These are phyloP conservation scores for Aeoliscus strigatus DNA, from an alignment of 2,797 vertebrate species.

Conservation along the genomic window DNA sequence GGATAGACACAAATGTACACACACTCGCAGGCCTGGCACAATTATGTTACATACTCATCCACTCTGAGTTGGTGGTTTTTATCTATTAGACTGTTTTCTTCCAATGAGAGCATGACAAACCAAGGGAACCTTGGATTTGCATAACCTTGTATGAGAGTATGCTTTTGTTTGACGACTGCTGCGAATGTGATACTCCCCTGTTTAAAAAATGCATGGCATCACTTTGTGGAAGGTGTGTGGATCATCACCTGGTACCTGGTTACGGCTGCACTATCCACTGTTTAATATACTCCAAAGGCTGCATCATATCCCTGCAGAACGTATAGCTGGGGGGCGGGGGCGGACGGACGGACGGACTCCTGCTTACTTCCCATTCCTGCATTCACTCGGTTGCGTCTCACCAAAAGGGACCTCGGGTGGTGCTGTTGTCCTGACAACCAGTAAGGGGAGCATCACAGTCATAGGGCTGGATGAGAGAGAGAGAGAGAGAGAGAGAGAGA, in stretches of 20 bases:
- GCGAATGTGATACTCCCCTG: slow-evolving; percentile 1
- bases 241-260: slow-evolving; percentile 1
- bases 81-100: slow-evolving; percentile 4
- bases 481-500: slow-evolving; percentile 37
- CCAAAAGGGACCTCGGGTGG: slow-evolving; percentile 75
- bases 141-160: slow-evolving; percentile 14
- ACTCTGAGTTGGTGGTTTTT: slow-evolving; percentile 15
- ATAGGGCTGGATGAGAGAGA: slow-evolving; percentile 62
- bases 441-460: slow-evolving; percentile 71
- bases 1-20: too few relatives aligned
- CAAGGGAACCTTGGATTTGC: slow-evolving; percentile 3
- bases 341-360: too few relatives aligned
- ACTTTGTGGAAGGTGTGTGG: not conserved
- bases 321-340: too few relatives aligned
- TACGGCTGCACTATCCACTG: not conserved
- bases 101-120: slow-evolving; percentile 7
- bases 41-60: slow-evolving; percentile 8
- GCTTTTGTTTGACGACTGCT: slow-evolving; percentile 21
- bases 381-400: slow-evolving; percentile 57
- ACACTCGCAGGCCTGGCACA: not conserved
- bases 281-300: not conserved
- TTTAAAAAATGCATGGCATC: not conserved
- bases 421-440: slow-evolving; percentile 85
- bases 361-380: not conserved
- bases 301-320: too few relatives aligned